Evolutionary conservation across 1,140 invertebrate species (phyloP), one percentile per base, ranked within the genome.

Genomic region (Zaprionus lachaisei): DNA sequence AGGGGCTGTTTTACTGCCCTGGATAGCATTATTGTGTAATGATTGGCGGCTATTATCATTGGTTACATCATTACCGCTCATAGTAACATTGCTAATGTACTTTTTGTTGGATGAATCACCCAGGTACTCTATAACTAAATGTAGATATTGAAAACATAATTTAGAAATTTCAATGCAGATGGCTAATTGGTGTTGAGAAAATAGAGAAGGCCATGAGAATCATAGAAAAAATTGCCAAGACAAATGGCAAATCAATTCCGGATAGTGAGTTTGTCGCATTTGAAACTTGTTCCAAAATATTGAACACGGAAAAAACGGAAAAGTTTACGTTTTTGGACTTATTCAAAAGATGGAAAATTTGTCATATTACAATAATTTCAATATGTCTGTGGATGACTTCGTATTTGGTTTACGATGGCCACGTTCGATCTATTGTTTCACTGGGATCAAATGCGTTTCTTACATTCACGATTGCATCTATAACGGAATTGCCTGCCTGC

Each of bases 311-410:
- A 87, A 94, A 95, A 22, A 93, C 94, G 9, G 94, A 94, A 31
- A 94, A 94, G 0, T 96, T 97, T 82, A 97, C 96, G 1, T 95
- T 96, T 0, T 64, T 97, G 26, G 96, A 97, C 93, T 93, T 97
- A 0, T 97, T 97, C 87, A 95, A 93, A 83, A 96, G 94, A 2
- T 95, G 95, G 9, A 93, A 96, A 14, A 87, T 97, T 5, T 87
- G 96, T 14, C 94, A 94, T 22, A 96, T 96, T 47, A 96, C 96
- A 0, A 92, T 97, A n/a, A 92, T 97, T 0, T 93, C 97, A 17
- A 96, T 96, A 73, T 56, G 97, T 1, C 96, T 97, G 67, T 97
- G 97, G 96, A 97, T 97, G 96, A 94, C 95, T 6, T 96, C 97
- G 64, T 96, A 96, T 1, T 83, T 98, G 87, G 96, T 97, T 6